Conservation (phyloP, 2,797 vertebrate species). For the Dromococcyx pavoninus region DNA sequence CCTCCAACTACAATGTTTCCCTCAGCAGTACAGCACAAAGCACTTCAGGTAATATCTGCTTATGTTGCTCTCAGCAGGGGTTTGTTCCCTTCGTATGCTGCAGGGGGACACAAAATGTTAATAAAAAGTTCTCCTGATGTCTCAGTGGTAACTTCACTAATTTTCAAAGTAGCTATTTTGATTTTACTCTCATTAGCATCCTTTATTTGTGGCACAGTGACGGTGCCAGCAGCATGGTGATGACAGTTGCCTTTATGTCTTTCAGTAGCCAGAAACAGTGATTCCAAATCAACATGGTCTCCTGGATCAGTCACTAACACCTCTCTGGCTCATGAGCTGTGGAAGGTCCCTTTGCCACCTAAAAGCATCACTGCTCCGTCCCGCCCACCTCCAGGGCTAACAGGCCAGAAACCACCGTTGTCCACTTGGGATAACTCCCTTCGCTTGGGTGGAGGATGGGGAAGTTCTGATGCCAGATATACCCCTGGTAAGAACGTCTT, state of each 20-base stretch:
- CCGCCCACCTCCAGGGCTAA: slow-evolving; percentile 95
- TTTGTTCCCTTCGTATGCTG: neutral
- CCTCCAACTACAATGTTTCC: slow-evolving; percentile 99
- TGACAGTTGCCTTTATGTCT: neutral
- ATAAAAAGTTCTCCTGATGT: neutral
- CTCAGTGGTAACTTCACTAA: neutral
- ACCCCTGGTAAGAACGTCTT: slow-evolving; percentile 86
- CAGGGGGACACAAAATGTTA: neutral
- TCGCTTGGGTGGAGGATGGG: slow-evolving; percentile 89
- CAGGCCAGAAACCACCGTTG: slow-evolving; percentile 90
- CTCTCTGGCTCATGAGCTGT: slow-evolving; percentile 98
- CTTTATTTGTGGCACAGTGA: neutral
- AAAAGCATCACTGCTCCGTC: slow-evolving; percentile 95
- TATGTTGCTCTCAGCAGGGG: neutral
- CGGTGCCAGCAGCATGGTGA: neutral
- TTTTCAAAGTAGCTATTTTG: neutral
- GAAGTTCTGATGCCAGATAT: slow-evolving; percentile 90
- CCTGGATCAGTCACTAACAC: slow-evolving; percentile 94
- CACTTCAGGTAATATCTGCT: slow-evolving; percentile 89
- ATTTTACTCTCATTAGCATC: neutral
- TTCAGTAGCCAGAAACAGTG: slow-evolving; percentile 92
- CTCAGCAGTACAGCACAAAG: slow-evolving; percentile 99
- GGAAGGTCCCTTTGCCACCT: slow-evolving; percentile 97
- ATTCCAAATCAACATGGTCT: slow-evolving; percentile 95
- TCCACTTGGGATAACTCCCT: slow-evolving; percentile 91